Evolutionary conservation across 2,797 vertebrate species (phyloP), one percentile per base, ranked within the genome.

Genomic region (Micromesistius poutassou): DNA sequence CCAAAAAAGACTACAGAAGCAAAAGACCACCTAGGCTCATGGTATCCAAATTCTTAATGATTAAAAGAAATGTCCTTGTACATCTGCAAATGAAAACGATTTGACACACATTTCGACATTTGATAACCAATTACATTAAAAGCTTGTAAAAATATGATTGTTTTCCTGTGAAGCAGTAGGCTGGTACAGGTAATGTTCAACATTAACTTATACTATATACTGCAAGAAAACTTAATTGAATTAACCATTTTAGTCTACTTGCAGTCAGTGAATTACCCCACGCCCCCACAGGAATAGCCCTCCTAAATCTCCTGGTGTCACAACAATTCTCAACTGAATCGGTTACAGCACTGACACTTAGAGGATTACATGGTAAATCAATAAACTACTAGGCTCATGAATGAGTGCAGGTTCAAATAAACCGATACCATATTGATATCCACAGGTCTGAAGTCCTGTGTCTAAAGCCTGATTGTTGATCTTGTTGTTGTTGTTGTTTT

Each of bases 321-420:
- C 81, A 79, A 82, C 80, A 79, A 77, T 84, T 87, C 88, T 74
- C 77, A 80, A 76, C 82, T 72, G 76, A 77, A 74, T 83, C 85
- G 83, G 62, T 84, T 83, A 90, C 76, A 78, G 40, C 84, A 86
- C 74, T 82, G 82, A 89, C 87, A 87, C 86, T 81, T 86, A 88
- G 84, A 87, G 89, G 91, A 92, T 93, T 90, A 92, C 74, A 76
- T 84, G 84, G 85, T 84, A 85, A 91, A 92, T 91, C 90, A 92
- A 91, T 92, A 90, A 91, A 90, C 88, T 72, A 36, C 42, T 4
- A 35, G 79, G 83, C 83, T 82, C 81, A 71, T 82, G 86, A 85
- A 85, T 80, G 82, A 85, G 81, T 72, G 72, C 74, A 46, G 75
- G 84, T 85, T 74, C 82, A 70, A 19, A 79, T 33, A 80, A 87